Evolutionary conservation across 2,797 vertebrate genomes (phyloP).

Genomic region (Leucoraja ocellata): DNA sequence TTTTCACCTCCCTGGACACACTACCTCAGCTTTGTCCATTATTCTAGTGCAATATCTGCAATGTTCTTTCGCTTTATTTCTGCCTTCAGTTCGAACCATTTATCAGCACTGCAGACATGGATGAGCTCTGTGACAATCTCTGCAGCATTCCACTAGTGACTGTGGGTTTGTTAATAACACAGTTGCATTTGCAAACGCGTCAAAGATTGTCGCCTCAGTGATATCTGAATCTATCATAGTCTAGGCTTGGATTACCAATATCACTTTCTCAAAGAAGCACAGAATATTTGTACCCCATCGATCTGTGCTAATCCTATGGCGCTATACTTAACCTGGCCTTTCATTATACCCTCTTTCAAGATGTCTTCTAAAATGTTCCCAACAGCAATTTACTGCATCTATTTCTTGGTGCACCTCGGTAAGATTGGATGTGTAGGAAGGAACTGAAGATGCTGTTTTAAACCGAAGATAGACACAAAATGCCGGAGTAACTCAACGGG

Average conservation of each 20-base stretch:
- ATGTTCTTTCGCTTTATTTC: background rate
- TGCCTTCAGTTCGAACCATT: background rate
- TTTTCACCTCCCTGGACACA: background rate
- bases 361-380: background rate
- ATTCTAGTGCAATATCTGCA: background rate
- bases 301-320: background rate
- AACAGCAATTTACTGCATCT: background rate
- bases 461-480: too few species aligned
- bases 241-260: background rate
- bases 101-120: background rate
- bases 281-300: background rate
- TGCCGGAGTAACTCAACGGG: too few species aligned
- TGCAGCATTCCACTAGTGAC: background rate
- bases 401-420: background rate
- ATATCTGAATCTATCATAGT: background rate
- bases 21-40: background rate
- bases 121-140: background rate
- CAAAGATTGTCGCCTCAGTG: background rate
- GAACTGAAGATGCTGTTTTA: too few species aligned
- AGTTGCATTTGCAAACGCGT: background rate
- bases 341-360: conserved; percentile 22
- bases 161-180: background rate
- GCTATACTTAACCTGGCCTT: background rate
- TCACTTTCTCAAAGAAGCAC: conserved; percentile 11
- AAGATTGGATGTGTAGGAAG: background rate